Base-by-base conservation (phyloP, 2,113 vertebrate genomes). In the Aegithalos caudatus region DNA sequence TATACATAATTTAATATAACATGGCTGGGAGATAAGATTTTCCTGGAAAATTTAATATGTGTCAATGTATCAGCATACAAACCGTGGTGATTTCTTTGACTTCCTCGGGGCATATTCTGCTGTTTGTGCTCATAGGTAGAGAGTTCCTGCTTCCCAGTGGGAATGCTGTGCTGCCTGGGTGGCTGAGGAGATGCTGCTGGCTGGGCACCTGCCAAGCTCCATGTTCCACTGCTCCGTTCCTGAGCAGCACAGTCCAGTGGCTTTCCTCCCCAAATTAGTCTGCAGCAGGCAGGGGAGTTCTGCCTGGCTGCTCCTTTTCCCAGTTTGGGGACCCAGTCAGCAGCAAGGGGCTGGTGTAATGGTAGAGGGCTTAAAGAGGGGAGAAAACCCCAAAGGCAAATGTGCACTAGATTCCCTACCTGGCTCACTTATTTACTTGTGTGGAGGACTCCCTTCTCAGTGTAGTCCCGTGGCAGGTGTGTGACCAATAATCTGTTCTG, bases 121-220 rank as follows among this genome's bases (percentile, higher is more conserved):
- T 33, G 13, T 44, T 61, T 28, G 28, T 86, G 45, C 47, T 23
- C 14, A 6, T 16, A 33, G 47, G 23, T 19, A 38, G 14, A 6
- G 27, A 9, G 15, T 12, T 7, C 11, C 45, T 61, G 33, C 3
- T 12, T 42, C 62, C 76, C 22, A 3, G 40, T 31, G 1, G 2
- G 28, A 22, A 10, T 38, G 44, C 38, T 1, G 5, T 37, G 53
- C 53, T 50, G 53, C n/a, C 6, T 7, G 33, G 10, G 13, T 28
- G 51, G 33, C 60, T 18, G 35, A 23, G 58, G 65, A 48, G 35
- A 4, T 42, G 72, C 12, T 23, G 45, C 29, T 77, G 44, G 28
- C 50, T n/a, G 54, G 23, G 16, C 10, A 5, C 28, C 29, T 42
- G 47, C 72, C 37, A 3, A 12, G 38, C 0, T 0, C 7, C 0